Evolutionary conservation across 2,113 vertebrate genomes (phyloP).

Genomic region (Romanogobio albipinnatus): DNA sequence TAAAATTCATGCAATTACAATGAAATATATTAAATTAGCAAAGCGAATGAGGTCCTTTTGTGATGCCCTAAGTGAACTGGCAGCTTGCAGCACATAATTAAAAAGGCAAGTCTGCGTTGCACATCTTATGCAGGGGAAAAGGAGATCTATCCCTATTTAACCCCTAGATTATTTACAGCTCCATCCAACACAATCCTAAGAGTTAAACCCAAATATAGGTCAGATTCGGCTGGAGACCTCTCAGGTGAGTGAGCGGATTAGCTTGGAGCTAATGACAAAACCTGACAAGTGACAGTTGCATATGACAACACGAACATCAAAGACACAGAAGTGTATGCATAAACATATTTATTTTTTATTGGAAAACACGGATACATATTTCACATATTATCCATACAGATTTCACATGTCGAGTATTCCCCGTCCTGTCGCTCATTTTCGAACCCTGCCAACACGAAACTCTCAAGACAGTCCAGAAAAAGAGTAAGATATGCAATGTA

Average conservation of each 20-base stretch:
- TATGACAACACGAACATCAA: not conserved
- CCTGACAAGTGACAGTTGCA: not conserved
- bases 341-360: constrained; percentile 58
- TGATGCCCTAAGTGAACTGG: not conserved
- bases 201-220: not conserved
- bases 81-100: not conserved
- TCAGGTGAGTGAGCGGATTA: not conserved
- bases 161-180: not conserved
- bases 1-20: not conserved
- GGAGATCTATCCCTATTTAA: not conserved
- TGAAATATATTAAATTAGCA: not conserved
- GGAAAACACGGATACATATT: constrained; percentile 52
- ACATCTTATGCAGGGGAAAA: not conserved
- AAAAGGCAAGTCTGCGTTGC: not conserved
- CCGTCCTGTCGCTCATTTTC: constrained; percentile 1
- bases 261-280: not conserved
- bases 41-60: not conserved
- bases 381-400: constrained; percentile 47
- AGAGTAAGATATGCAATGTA: not conserved
- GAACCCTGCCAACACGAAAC: constrained; percentile 1
- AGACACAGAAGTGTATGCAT: constrained; percentile 36
- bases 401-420: constrained; percentile 40
- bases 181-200: not conserved
- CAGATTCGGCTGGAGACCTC: not conserved
- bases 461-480: not conserved